These are phyloP conservation scores for Balaeniceps rex DNA, from an alignment of 2,113 vertebrate genomes.

Conservation along the genomic window DNA sequence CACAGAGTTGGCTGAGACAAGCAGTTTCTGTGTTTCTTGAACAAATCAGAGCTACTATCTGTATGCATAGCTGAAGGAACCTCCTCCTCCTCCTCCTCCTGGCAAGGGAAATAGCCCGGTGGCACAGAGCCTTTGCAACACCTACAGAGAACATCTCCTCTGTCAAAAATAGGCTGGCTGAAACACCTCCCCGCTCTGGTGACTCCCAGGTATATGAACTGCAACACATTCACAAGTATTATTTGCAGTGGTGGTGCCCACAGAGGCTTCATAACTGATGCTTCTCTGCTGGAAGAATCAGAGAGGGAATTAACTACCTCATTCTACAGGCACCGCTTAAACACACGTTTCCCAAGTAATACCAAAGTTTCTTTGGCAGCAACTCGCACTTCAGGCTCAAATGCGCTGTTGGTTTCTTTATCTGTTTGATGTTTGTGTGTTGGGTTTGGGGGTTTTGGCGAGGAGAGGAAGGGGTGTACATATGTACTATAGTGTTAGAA, in stretches of 20 bases:
- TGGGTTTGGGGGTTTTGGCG: background rate
- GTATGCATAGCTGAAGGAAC: background rate
- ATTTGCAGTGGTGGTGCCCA: background rate
- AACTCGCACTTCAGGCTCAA: background rate
- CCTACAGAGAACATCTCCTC: background rate
- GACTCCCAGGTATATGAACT: background rate
- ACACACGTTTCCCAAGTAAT: background rate
- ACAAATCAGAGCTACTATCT: background rate
- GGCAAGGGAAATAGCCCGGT: background rate
- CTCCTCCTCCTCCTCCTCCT: background rate
- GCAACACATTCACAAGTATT: background rate
- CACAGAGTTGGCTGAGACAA: background rate
- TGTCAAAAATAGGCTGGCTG: background rate
- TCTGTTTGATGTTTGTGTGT: background rate
- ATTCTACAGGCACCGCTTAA: background rate
- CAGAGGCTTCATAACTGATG: background rate
- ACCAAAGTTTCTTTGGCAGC: background rate
- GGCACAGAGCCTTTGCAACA: background rate
- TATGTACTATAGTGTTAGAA: background rate
- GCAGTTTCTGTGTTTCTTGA: background rate
- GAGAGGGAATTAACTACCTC: background rate
- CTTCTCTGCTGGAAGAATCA: background rate
- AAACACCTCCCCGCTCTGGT: background rate
- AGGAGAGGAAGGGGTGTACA: fast-evolving
- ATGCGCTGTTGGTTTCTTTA: background rate